These are phyloP conservation scores for Conchocele bisecta DNA, from an alignment of 2,888 invertebrate species.

Conservation along the genomic window DNA sequence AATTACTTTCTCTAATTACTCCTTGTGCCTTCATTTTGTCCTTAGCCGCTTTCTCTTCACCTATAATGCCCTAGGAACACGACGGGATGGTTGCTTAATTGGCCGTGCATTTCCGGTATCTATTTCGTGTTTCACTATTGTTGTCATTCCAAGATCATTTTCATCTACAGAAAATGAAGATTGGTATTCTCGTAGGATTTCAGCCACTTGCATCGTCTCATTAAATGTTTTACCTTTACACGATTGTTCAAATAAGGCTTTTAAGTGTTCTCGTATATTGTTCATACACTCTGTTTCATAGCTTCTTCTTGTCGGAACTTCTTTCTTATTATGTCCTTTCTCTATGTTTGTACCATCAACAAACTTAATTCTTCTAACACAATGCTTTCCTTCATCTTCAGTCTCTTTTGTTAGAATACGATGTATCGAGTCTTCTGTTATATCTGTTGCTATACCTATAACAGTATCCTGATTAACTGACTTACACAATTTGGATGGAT, in stretches of 20 bases:
- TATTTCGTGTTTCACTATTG: slow-evolving; percentile 20
- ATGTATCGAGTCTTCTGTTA: too few species aligned
- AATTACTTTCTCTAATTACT: slow-evolving; percentile 19
- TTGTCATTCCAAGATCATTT: slow-evolving; percentile 24
- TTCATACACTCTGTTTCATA: not conserved
- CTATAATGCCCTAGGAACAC: slow-evolving; percentile 21
- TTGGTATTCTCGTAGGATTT: slow-evolving; percentile 8
- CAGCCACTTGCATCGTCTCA: slow-evolving; percentile 5
- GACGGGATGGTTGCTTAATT: slow-evolving; percentile 18
- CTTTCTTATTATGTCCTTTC: too few species aligned
- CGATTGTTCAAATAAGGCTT: slow-evolving; percentile 11
- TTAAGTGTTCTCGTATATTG: slow-evolving; percentile 11
- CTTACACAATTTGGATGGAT: too few species aligned
- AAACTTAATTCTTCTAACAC: too few species aligned
- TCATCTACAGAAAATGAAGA: slow-evolving; percentile 30
- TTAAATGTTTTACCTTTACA: not conserved
- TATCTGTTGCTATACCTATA: too few species aligned
- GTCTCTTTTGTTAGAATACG: too few species aligned
- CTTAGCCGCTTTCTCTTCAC: slow-evolving; percentile 27
- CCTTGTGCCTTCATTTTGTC: slow-evolving; percentile 23
- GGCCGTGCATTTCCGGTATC: slow-evolving; percentile 35
- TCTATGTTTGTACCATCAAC: too few species aligned
- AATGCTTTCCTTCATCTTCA: too few species aligned
- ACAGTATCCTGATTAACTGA: too few species aligned
- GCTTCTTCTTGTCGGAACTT: too few species aligned